Percentiles rank a stretch among this genome's conserved stretches.
Conservation (phyloP, 92 coral and sea anemone genomes). For the Metridium senile region DNA sequence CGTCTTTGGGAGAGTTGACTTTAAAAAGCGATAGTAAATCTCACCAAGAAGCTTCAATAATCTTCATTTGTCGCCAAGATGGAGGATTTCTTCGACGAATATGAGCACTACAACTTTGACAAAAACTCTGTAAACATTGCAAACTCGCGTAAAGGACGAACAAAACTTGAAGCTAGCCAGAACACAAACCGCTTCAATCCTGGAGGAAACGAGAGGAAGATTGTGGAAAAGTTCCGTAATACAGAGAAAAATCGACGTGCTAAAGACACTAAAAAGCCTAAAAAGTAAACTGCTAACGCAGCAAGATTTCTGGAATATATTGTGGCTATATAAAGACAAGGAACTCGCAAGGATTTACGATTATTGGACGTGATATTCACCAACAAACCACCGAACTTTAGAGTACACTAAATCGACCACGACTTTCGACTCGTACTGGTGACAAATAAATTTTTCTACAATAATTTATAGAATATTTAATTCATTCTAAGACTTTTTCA, state of each 20-base stretch:
- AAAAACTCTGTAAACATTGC: conserved; percentile 44
- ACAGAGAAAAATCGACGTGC: conserved; percentile 67
- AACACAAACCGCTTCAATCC: conserved; percentile 93
- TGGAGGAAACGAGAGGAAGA: conserved; percentile 91
- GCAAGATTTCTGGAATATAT: not conserved
- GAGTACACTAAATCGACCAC: conserved; percentile 30
- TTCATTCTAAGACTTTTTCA: not conserved
- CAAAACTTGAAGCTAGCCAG: conserved; percentile 78
- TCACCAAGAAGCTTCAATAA: not conserved
- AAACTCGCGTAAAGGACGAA: conserved; percentile 75
- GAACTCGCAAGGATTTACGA: conserved; percentile 5
- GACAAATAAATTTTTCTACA: not conserved
- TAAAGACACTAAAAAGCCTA: conserved; percentile 19
- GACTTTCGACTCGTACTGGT: conserved; percentile 41
- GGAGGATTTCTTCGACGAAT: conserved; percentile 84
- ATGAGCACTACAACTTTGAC: conserved; percentile 88
- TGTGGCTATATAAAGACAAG: not conserved
- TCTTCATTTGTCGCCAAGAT: conserved; percentile 11
- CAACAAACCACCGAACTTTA: conserved; percentile 26
- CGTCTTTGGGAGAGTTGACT: no score
- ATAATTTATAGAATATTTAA: conserved; percentile 1
- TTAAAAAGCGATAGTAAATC: no score
- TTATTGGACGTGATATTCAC: conserved; percentile 3
- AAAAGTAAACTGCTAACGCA: conserved; percentile 7
- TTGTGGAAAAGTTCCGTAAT: conserved; percentile 73